Evolutionary conservation across 2,888 invertebrate species (phyloP).

Genomic region (Patella ulyssiponensis): DNA sequence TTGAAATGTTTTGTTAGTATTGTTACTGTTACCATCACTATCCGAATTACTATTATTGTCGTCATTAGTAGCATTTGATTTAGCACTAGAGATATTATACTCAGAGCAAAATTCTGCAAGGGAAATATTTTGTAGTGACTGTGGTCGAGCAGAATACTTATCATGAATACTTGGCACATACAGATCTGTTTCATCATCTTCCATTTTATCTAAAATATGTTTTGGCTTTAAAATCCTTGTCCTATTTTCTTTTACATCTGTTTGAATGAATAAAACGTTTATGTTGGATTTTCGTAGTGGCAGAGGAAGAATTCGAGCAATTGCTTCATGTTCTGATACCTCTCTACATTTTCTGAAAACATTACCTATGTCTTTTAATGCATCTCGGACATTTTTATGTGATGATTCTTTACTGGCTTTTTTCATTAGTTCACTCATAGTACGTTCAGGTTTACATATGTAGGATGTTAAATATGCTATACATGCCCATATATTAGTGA

Average conservation of each 20-base stretch:
- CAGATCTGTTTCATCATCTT: constrained; percentile 15
- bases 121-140: too few relatives aligned
- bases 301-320: background rate
- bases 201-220: constrained; percentile 4
- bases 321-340: constrained; percentile 21
- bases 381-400: background rate
- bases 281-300: constrained; percentile 11
- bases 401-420: constrained; percentile 14
- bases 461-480: constrained; percentile 24
- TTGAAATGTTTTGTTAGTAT: too few relatives aligned
- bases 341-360: constrained; percentile 13
- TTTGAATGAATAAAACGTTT: constrained; percentile 15
- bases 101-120: too few relatives aligned
- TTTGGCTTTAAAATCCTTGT: constrained; percentile 12
- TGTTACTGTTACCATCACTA: too few relatives aligned
- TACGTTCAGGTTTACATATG: constrained; percentile 21
- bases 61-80: too few relatives aligned
- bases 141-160: constrained; percentile 19
- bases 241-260: constrained; percentile 9
- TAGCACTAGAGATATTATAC: too few relatives aligned
- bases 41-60: too few relatives aligned
- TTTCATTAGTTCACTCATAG: constrained; percentile 20
- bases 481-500: constrained; percentile 22
- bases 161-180: constrained; percentile 20
- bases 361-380: constrained; percentile 5